phyloP scores from a whole-genome alignment of 2,797 vertebrate genomes.

The Phoebastria nigripes region DNA sequence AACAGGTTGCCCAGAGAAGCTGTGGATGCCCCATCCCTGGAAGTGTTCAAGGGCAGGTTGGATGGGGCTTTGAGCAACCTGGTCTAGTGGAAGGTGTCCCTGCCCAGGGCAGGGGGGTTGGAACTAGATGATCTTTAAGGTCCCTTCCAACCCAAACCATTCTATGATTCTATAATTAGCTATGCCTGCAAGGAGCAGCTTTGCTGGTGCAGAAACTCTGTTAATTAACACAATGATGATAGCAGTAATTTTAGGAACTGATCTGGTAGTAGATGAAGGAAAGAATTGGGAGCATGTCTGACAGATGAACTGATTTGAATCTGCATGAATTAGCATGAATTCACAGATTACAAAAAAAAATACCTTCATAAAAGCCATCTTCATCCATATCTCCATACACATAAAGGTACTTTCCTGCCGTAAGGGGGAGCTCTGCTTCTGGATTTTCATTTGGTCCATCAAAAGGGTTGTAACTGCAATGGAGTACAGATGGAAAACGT shows the following conservation, averaged over 20 bases:
- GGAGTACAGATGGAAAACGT: neutral
- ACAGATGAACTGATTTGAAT: neutral
- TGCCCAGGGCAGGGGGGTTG: too few relatives aligned
- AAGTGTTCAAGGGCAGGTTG: too few relatives aligned
- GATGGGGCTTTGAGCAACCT: too few relatives aligned
- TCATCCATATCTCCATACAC: conserved; percentile 98
- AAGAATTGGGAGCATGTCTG: neutral
- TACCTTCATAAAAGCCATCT: conserved; percentile 98
- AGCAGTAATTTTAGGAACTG: conserved; percentile 19
- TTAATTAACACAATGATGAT: conserved; percentile 26
- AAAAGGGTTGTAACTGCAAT: conserved; percentile 92
- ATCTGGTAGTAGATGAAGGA: neutral
- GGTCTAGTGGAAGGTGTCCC: too few relatives aligned
- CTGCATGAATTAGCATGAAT: neutral
- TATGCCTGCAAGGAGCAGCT: neutral
- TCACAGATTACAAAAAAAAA: neutral
- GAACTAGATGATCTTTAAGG: too few relatives aligned
- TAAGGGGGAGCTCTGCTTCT: conserved; percentile 95
- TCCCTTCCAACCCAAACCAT: too few relatives aligned
- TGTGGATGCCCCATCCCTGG: too few relatives aligned
- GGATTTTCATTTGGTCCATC: conserved; percentile 98
- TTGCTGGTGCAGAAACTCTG: conserved; percentile 14
- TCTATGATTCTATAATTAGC: neutral
- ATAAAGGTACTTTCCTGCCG: conserved; percentile 96
- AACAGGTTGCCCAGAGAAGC: too few relatives aligned